phyloP scores from a whole-genome alignment of 2,113 vertebrate genomes.

The Columbina picui region DNA sequence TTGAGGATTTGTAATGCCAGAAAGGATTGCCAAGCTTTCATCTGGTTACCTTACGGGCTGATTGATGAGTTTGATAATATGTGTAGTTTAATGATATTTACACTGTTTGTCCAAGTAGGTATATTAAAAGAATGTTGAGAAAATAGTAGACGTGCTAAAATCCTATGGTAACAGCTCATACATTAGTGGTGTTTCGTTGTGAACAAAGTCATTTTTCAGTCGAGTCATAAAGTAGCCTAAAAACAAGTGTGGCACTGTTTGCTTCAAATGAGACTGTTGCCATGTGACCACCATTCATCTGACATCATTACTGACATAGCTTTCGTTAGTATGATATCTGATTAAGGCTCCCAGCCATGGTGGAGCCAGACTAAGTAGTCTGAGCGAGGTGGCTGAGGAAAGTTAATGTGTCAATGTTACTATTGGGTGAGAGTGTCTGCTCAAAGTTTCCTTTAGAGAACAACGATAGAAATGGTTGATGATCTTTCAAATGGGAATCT shows the following conservation, averaged over 20 bases:
- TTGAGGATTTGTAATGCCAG: conserved; percentile 27
- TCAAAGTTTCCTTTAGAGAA: conserved; percentile 56
- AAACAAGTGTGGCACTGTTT: conserved; percentile 80
- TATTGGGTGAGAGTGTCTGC: conserved; percentile 62
- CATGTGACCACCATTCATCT: conserved; percentile 73
- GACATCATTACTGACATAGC: conserved; percentile 80
- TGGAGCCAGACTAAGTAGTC: conserved; percentile 79
- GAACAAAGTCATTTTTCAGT: conserved; percentile 80
- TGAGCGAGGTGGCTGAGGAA: conserved; percentile 74
- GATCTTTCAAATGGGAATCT: conserved; percentile 40
- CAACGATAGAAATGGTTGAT: conserved; percentile 23
- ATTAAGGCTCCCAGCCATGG: conserved; percentile 76
- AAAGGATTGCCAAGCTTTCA: conserved; percentile 51
- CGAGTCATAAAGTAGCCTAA: conserved; percentile 74
- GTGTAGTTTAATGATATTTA: conserved; percentile 51
- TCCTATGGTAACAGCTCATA: conserved; percentile 68
- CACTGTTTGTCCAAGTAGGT: conserved; percentile 22
- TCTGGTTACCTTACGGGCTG: neutral
- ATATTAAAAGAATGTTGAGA: conserved; percentile 48
- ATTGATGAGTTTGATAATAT: conserved; percentile 52
- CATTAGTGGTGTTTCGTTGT: conserved; percentile 69
- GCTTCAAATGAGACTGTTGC: conserved; percentile 69
- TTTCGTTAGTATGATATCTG: conserved; percentile 74
- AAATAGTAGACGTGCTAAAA: conserved; percentile 61
- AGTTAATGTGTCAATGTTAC: conserved; percentile 79